These are phyloP conservation scores for Malurus elegans DNA, from an alignment of 2,113 vertebrate species.

Conservation along the genomic window DNA sequence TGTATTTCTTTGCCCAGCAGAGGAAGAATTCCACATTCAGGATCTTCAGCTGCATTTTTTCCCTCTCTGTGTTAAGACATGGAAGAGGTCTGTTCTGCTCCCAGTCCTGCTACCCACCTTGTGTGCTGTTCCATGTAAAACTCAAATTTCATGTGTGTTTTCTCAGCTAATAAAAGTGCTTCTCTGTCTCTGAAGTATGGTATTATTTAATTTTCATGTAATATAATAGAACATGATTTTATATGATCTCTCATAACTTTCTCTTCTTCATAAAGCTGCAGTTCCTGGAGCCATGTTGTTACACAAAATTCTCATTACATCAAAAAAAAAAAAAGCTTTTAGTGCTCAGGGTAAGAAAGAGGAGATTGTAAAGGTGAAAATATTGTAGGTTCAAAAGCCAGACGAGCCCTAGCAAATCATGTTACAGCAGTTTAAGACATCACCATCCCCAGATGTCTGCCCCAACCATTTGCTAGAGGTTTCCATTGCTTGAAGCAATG, in stretches of 20 bases:
- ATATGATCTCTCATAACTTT: background rate
- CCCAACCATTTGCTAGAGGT: background rate
- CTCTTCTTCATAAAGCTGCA: background rate
- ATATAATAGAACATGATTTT: background rate
- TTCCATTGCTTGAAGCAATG: background rate
- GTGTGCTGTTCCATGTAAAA: background rate
- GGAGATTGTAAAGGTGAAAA: background rate
- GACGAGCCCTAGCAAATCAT: background rate
- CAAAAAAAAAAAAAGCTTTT: background rate
- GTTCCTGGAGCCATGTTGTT: background rate
- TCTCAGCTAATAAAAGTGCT: background rate
- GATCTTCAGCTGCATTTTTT: background rate
- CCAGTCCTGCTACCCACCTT: background rate
- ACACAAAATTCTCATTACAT: background rate
- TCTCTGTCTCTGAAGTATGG: background rate
- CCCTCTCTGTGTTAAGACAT: background rate
- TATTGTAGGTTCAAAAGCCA: background rate
- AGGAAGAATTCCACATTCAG: background rate
- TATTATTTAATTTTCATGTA: constrained; percentile 6
- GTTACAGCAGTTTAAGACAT: background rate
- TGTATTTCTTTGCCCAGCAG: background rate
- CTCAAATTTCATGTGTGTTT: background rate
- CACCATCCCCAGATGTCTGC: background rate
- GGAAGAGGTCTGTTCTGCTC: background rate
- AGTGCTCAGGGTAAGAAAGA: background rate